phyloP scores from a whole-genome alignment of 2,888 invertebrate genomes.

The Rotaria socialis region DNA sequence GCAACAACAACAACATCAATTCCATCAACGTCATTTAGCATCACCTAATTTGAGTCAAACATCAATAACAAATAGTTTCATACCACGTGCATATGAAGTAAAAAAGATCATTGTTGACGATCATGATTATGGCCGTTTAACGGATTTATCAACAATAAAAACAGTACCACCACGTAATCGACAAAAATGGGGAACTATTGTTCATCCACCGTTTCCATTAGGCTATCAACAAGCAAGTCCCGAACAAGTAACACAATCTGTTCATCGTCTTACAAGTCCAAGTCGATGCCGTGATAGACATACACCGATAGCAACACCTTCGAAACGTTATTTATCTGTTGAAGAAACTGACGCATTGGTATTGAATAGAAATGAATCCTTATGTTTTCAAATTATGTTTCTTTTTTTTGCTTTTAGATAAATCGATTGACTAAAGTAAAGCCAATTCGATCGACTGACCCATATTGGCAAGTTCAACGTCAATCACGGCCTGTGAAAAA shows the following conservation, averaged over 20 bases:
- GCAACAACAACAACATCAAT: too few relatives aligned
- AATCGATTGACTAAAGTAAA: slow-evolving; percentile 34
- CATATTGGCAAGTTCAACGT: neutral
- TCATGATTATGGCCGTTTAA: slow-evolving; percentile 20
- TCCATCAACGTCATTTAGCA: neutral
- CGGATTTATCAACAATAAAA: neutral
- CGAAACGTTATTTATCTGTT: slow-evolving; percentile 21
- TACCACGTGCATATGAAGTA: neutral
- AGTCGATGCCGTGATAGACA: neutral
- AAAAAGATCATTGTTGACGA: neutral
- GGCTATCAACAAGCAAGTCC: neutral
- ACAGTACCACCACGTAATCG: neutral
- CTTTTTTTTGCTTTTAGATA: neutral
- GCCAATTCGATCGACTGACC: neutral
- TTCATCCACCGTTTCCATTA: slow-evolving; percentile 37
- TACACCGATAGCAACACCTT: neutral
- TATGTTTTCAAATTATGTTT: neutral
- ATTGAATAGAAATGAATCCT: neutral
- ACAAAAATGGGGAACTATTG: slow-evolving; percentile 38
- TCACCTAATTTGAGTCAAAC: slow-evolving; percentile 19
- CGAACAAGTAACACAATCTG: neutral
- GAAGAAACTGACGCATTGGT: slow-evolving; percentile 24
- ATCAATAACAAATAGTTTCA: neutral
- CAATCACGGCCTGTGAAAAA: neutral
- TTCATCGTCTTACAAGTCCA: slow-evolving; percentile 15